These are phyloP conservation scores for Alsophila aescularia DNA, from an alignment of 2,888 invertebrate genomes.

Conservation along the genomic window DNA sequence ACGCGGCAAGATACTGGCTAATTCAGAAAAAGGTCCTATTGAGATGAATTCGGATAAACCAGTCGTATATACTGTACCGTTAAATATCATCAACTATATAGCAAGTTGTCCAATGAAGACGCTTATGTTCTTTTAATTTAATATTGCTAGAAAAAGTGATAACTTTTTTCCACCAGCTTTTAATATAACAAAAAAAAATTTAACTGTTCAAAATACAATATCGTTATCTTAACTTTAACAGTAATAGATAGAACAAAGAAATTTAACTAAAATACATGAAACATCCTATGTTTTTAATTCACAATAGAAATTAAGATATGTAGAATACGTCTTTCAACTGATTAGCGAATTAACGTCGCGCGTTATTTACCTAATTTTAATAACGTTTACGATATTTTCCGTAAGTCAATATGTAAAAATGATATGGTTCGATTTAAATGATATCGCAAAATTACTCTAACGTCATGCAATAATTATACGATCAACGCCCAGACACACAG, in stretches of 20 bases:
- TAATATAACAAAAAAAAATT: conserved; percentile 19
- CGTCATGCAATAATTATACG: conserved; percentile 79
- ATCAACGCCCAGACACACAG: conserved; percentile 79
- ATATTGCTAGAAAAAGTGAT: conserved; percentile 5
- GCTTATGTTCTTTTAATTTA: not conserved
- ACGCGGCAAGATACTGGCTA: no score
- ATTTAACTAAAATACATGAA: conserved; percentile 58
- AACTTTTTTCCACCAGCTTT: conserved; percentile 12
- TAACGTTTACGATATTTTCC: conserved; percentile 54
- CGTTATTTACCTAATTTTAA: conserved; percentile 53
- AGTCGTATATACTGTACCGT: not conserved
- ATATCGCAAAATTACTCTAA: conserved; percentile 72
- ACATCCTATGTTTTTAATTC: conserved; percentile 38
- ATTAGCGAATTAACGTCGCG: conserved; percentile 34
- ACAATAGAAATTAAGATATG: conserved; percentile 39
- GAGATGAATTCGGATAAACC: not conserved
- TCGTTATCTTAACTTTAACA: conserved; percentile 62
- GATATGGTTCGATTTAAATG: conserved; percentile 76
- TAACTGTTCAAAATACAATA: conserved; percentile 55
- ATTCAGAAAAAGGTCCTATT: not conserved
- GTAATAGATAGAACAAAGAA: conserved; percentile 57
- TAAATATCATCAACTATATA: conserved; percentile 6
- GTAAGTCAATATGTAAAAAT: conserved; percentile 68
- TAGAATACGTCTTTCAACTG: conserved; percentile 25
- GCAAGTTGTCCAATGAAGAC: not conserved